Base-by-base conservation (phyloP, 2,113 vertebrate species). In the Muscicapa adusta region DNA sequence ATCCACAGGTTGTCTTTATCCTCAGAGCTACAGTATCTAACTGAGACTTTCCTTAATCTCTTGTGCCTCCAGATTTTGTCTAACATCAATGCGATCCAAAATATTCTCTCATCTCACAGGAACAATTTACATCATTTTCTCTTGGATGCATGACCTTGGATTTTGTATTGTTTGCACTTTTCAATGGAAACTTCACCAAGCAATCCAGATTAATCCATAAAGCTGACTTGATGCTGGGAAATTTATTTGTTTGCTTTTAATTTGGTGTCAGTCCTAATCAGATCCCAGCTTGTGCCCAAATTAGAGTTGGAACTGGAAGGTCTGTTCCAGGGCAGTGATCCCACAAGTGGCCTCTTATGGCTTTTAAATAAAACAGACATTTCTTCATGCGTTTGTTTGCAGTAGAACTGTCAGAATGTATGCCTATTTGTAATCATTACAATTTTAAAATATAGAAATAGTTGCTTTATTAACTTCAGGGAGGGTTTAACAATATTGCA, bases 191-290 rank as follows among this genome's bases (percentile, higher is more conserved):
- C 31, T 87, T 89, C 62, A 94, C 38, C 42, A 89, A 87, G 54
- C 17, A 75, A 82, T 70, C 23, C 17, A 54, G 42, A 65, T 56
- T 82, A 91, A 93, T 65, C n/a, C 50, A 72, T 68, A 81, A 91
- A 78, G 20, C 38, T 85, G 42, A 75, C 40, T 45, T 50, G 61
- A 91, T 61, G 34, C 51, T 88, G n/a, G 20, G 9, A 89, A 87
- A 85, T 82, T 74, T 74, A 67, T 78, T 96, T 78, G 3, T 75
- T 89, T 87, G 53, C 18, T 85, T 75, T 68, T 53, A 75, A 91
- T 82, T 94, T 91, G 77, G n/a, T 85, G 95, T 85, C 38, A 48
- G 10, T 48, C 40, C 70, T 85, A 68, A 75, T 65, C 88, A 85
- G 70, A 88, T 88, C 66, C 25, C 45, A 89, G 1, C 5, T 58